These are phyloP conservation scores for Seriola quinqueradiata DNA, from an alignment of 2,113 vertebrate genomes.

Conservation along the genomic window DNA sequence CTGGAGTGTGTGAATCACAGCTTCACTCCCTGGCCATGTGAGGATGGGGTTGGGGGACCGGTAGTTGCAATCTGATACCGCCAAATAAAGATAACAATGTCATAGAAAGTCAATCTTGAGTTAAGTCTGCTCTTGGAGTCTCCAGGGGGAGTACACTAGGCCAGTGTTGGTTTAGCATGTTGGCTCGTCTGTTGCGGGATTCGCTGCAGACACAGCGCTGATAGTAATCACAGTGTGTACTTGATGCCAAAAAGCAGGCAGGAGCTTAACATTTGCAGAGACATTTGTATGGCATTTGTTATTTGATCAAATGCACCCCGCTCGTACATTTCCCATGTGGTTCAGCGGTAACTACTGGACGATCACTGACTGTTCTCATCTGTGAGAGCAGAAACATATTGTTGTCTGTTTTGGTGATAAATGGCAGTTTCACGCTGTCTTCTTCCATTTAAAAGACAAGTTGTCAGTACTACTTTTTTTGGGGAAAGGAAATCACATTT, in stretches of 20 bases:
- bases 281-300: slow-evolving; percentile 55
- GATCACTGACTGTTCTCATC: slow-evolving; percentile 38
- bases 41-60: not conserved
- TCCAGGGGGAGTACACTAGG: slow-evolving; percentile 22
- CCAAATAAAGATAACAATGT: slow-evolving; percentile 74
- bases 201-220: slow-evolving; percentile 47
- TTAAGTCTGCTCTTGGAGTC: slow-evolving; percentile 46
- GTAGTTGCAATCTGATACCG: slow-evolving; percentile 57
- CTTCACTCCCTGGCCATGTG: slow-evolving; percentile 37
- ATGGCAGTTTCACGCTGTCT: slow-evolving; percentile 45
- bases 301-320: slow-evolving; percentile 54
- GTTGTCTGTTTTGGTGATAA: slow-evolving; percentile 50
- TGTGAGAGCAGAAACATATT: slow-evolving; percentile 64
- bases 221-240: slow-evolving; percentile 53
- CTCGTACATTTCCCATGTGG: slow-evolving; percentile 47
- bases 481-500: slow-evolving; percentile 42
- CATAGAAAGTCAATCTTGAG: slow-evolving; percentile 52
- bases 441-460: slow-evolving; percentile 39
- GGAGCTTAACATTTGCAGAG: slow-evolving; percentile 51
- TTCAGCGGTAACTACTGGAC: slow-evolving; percentile 29
- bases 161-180: slow-evolving; percentile 41
- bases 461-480: slow-evolving; percentile 5
- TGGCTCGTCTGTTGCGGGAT: slow-evolving; percentile 41
- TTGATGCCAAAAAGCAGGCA: slow-evolving; percentile 45
- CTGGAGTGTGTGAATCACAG: slow-evolving; percentile 38